These are phyloP conservation scores for Caenorhabditis briggsae DNA, from an alignment of 1,140 invertebrate genomes.

Conservation along the genomic window DNA sequence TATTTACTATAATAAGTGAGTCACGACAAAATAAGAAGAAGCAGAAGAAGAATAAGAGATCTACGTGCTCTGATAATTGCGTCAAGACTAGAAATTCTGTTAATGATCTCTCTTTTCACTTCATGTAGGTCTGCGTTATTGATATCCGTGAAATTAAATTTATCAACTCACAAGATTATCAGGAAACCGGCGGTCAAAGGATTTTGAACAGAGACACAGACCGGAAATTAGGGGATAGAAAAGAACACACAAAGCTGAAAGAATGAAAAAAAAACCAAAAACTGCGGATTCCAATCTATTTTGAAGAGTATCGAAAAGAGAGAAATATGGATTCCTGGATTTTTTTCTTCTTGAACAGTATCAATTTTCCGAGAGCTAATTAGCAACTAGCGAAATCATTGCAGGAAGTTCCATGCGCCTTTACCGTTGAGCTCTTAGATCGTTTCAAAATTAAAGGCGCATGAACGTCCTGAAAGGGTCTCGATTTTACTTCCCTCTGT, in stretches of 20 bases:
- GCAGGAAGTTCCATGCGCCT: too few species aligned
- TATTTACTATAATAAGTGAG: neutral
- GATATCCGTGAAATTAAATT: neutral
- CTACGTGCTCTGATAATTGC: neutral
- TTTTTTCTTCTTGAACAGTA: too few species aligned
- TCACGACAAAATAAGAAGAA: neutral
- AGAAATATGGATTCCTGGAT: neutral
- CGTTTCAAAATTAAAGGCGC: too few species aligned
- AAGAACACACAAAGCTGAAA: too few species aligned
- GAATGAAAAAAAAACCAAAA: too few species aligned
- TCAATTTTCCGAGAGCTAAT: too few species aligned
- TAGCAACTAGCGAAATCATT: too few species aligned
- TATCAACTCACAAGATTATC: neutral
- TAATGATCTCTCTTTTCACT: neutral
- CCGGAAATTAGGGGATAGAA: neutral
- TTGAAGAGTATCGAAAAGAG: neutral
- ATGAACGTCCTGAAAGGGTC: too few species aligned
- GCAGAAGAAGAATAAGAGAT: too few species aligned
- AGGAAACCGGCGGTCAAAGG: neutral
- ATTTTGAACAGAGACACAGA: neutral
- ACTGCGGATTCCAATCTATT: neutral
- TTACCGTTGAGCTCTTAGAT: too few species aligned
- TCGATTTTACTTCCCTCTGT: too few species aligned
- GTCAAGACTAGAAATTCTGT: neutral
- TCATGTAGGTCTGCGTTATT: constrained; percentile 3